Conservation (phyloP, 92 coral and sea anemone genomes). For the Paragorgia papillata region DNA sequence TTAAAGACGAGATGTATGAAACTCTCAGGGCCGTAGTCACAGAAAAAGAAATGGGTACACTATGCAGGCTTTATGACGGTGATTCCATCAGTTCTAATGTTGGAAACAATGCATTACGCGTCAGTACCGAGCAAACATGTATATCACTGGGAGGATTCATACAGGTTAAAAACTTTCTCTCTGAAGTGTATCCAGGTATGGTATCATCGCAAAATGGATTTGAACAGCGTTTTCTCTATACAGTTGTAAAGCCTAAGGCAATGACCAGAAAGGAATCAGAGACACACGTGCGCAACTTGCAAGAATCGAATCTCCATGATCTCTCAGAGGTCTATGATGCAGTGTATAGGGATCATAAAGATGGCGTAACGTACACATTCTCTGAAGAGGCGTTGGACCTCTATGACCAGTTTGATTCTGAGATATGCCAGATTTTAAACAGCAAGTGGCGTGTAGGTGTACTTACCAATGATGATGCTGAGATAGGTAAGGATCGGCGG, state of each 20-base stretch:
- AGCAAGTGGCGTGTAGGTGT: constrained; percentile 49
- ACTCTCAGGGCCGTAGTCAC: background rate
- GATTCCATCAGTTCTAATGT: background rate
- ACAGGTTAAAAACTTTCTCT: constrained; percentile 63
- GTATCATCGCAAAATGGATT: constrained; percentile 57
- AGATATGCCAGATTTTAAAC: constrained; percentile 55
- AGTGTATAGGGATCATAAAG: constrained; percentile 44
- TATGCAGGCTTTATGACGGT: constrained; percentile 18
- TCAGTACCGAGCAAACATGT: constrained; percentile 49
- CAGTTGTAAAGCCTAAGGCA: constrained; percentile 49
- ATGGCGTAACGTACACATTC: constrained; percentile 35
- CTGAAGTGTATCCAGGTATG: constrained; percentile 57
- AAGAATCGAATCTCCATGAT: constrained; percentile 36
- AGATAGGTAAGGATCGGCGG: constrained; percentile 45
- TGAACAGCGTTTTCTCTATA: constrained; percentile 48
- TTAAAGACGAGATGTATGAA: constrained; percentile 47
- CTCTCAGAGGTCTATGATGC: constrained; percentile 55
- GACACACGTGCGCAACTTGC: constrained; percentile 39
- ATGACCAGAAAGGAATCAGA: constrained; percentile 51
- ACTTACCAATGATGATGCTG: background rate
- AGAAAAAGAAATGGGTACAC: constrained; percentile 17
- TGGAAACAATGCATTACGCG: constrained; percentile 8
- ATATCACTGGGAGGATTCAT: constrained; percentile 63
- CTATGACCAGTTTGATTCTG: constrained; percentile 50
- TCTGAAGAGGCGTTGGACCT: constrained; percentile 41